Evolutionary conservation across 2,888 invertebrate species (phyloP).

Genomic region (Eupithecia inturbata): DNA sequence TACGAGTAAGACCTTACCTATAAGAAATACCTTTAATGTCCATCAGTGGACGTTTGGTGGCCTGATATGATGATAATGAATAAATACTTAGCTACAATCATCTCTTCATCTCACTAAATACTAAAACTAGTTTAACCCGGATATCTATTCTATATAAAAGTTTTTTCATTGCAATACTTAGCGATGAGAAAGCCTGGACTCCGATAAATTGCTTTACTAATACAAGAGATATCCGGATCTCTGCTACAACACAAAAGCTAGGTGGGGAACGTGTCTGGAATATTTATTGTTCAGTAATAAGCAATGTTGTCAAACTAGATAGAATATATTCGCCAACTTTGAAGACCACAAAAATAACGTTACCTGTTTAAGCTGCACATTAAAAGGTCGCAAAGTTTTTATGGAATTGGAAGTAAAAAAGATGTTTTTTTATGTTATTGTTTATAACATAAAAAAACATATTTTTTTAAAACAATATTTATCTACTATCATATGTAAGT

Average conservation of each 20-base stretch:
- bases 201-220: conserved; percentile 81
- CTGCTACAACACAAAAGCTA: conserved; percentile 59
- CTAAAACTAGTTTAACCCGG: background rate
- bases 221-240: conserved; percentile 75
- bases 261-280: conserved; percentile 4
- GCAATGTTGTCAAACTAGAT: background rate
- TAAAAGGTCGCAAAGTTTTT: background rate
- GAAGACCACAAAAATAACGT: background rate
- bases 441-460: no score
- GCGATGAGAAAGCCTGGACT: conserved; percentile 13
- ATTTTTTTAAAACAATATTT: no score
- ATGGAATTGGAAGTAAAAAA: background rate
- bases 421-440: no score
- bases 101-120: background rate
- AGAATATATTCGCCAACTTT: background rate
- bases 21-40: background rate
- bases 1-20: no score
- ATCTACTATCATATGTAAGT: no score
- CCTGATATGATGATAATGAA: background rate
- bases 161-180: conserved; percentile 6
- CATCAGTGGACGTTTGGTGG: background rate
- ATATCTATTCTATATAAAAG: background rate
- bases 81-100: background rate
- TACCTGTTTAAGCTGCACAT: background rate
- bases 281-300: conserved; percentile 3